phyloP scores from a whole-genome alignment of 2,113 vertebrate genomes.

The Pygoscelis adeliae region DNA sequence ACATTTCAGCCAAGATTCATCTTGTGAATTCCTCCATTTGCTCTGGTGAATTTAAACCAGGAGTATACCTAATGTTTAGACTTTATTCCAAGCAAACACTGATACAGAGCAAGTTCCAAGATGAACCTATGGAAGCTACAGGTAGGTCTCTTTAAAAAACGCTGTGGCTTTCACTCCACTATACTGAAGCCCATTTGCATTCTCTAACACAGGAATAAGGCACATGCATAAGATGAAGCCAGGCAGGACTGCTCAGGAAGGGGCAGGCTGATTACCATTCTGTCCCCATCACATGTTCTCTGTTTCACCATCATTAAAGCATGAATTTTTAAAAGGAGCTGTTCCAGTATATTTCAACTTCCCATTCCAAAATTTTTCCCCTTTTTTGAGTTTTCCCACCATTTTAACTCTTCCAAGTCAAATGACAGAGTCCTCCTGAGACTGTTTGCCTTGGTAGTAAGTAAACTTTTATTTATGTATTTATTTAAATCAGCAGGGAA shows the following conservation, averaged over 20 bases:
- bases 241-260: neutral
- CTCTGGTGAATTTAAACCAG: neutral
- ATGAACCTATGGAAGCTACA: neutral
- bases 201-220: neutral
- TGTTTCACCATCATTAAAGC: neutral
- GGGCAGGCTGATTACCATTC: neutral
- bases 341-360: neutral
- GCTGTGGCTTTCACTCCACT: neutral
- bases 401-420: neutral
- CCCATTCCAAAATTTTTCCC: neutral
- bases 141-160: neutral
- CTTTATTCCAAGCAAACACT: neutral
- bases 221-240: neutral
- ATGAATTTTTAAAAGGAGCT: neutral
- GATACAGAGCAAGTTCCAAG: neutral
- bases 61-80: neutral
- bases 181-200: neutral
- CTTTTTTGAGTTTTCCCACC: neutral
- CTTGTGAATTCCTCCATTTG: neutral
- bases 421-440: neutral
- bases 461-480: neutral
- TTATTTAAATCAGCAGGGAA: neutral
- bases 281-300: neutral
- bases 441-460: neutral
- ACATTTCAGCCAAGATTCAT: neutral